Percentiles rank a stretch among this genome's conserved stretches.
Evolutionary conservation across 2,113 vertebrate genomes (phyloP).

Genomic region (Lophius piscatorius): DNA sequence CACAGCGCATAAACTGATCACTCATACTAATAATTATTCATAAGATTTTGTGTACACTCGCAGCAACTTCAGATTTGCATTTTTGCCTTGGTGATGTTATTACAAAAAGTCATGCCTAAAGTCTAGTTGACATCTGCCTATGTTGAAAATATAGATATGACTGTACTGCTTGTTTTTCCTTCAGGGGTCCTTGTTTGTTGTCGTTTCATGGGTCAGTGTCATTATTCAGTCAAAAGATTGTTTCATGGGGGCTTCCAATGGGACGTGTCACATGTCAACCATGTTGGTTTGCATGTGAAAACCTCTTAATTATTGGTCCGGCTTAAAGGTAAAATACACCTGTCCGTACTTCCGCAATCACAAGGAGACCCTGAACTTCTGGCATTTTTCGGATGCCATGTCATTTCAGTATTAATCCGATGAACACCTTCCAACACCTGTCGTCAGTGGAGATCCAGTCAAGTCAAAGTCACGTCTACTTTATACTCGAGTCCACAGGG

Average conservation of each 20-base stretch:
- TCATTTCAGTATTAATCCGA: slow-evolving; percentile 67
- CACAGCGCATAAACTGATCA: slow-evolving; percentile 65
- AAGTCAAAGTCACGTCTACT: slow-evolving; percentile 50
- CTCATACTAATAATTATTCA: slow-evolving; percentile 61
- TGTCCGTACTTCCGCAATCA: slow-evolving; percentile 21
- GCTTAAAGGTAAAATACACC: slow-evolving; percentile 12
- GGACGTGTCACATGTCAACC: slow-evolving; percentile 38
- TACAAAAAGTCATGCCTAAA: slow-evolving; percentile 78
- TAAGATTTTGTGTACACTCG: slow-evolving; percentile 60
- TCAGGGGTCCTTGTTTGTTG: slow-evolving; percentile 69
- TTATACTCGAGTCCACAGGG: slow-evolving; percentile 27
- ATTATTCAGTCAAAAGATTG: slow-evolving; percentile 47
- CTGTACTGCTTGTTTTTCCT: slow-evolving; percentile 50
- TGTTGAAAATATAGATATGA: slow-evolving; percentile 77
- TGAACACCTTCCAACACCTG: slow-evolving; percentile 28
- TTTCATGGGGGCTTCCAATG: slow-evolving; percentile 34
- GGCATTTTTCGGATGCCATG: slow-evolving; percentile 51
- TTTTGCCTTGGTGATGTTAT: slow-evolving; percentile 73
- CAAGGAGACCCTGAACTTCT: not conserved
- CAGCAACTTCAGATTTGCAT: slow-evolving; percentile 65
- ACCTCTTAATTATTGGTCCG: slow-evolving; percentile 28
- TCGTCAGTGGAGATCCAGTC: slow-evolving; percentile 38
- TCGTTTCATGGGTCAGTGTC: slow-evolving; percentile 56
- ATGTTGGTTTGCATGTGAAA: slow-evolving; percentile 44
- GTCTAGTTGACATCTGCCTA: slow-evolving; percentile 75